Conservation (phyloP, 2,113 vertebrate species). For the Chloropsis hardwickii region DNA sequence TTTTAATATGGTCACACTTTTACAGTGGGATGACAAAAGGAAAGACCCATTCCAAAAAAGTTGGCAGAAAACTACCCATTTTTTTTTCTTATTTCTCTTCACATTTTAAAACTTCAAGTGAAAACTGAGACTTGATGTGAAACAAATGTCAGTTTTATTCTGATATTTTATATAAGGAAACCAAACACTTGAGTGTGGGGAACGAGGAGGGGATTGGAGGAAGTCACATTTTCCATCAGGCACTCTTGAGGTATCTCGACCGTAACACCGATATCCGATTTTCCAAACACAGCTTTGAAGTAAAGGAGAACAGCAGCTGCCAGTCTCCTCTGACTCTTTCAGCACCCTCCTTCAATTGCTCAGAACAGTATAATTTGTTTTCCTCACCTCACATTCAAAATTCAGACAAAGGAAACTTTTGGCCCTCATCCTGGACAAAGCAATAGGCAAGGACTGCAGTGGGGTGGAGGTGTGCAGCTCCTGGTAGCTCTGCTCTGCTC, state of each 20-base stretch:
- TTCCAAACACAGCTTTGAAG: neutral
- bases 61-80: neutral
- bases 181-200: neutral
- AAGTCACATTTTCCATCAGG: slow-evolving; percentile 16
- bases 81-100: neutral
- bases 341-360: neutral
- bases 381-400: neutral
- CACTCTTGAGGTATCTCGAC: neutral
- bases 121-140: neutral
- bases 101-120: neutral
- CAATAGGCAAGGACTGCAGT: neutral
- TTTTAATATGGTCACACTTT: neutral
- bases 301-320: neutral
- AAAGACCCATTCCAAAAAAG: neutral
- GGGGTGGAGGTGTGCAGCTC: neutral
- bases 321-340: neutral
- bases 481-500: neutral
- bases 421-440: fast-evolving
- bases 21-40: neutral
- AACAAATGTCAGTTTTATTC: slow-evolving; percentile 3
- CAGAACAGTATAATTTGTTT: neutral
- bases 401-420: neutral
- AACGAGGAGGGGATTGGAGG: neutral
- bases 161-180: slow-evolving; percentile 12
- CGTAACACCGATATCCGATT: neutral